A percentile compares a stretch with the other conserved stretches of the same genome.
Evolutionary conservation across 2,888 invertebrate species (phyloP).

Genomic region (Xestia ashworthii): DNA sequence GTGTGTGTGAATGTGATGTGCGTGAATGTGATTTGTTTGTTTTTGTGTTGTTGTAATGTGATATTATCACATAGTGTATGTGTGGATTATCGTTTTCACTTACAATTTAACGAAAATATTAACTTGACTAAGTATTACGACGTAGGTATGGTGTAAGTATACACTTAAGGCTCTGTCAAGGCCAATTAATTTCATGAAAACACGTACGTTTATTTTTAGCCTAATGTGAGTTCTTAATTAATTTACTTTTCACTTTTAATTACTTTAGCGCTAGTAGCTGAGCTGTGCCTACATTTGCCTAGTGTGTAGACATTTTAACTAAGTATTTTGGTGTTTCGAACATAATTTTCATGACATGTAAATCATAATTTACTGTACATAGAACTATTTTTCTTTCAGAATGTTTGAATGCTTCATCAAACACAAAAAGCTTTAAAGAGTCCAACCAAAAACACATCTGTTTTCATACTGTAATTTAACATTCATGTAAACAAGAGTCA

Average conservation of each 20-base stretch:
- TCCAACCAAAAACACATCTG: neutral
- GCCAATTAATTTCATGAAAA: conserved; percentile 28
- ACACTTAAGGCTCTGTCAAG: conserved; percentile 20
- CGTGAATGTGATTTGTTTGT: neutral
- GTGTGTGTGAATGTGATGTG: neutral
- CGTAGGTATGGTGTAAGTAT: neutral
- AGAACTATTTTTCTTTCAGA: neutral
- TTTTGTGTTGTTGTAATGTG: neutral
- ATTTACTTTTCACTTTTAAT: conserved; percentile 38
- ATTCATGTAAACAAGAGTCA: conserved; percentile 14
- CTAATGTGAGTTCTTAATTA: conserved; percentile 36
- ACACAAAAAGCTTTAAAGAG: neutral
- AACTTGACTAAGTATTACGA: neutral
- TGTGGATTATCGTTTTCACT: neutral
- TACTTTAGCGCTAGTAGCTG: conserved; percentile 7
- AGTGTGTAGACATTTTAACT: neutral
- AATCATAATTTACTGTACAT: neutral
- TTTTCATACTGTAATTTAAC: conserved; percentile 19
- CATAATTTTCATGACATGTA: neutral
- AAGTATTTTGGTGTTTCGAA: neutral
- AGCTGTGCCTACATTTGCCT: conserved; percentile 19
- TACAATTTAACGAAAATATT: neutral
- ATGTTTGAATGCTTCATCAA: conserved; percentile 29
- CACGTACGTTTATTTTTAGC: conserved; percentile 35
- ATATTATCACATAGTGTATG: neutral